phyloP scores from a whole-genome alignment of 2,113 vertebrate genomes.

The Patagioenas fasciata region DNA sequence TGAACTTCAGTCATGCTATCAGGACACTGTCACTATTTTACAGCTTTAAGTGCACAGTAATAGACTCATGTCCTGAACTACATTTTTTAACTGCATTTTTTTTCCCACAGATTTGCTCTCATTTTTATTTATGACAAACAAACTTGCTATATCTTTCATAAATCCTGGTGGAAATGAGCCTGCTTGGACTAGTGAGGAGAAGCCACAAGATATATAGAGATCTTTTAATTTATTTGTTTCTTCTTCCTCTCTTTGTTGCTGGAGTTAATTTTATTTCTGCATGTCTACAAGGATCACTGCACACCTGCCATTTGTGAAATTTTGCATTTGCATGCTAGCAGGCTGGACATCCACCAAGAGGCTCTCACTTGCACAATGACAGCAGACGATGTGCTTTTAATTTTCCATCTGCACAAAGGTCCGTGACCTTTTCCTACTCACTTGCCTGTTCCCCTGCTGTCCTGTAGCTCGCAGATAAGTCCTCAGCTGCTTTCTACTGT shows the following conservation, averaged over 20 bases:
- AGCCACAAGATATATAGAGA: not conserved
- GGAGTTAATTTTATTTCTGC: not conserved
- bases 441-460: not conserved
- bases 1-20: not conserved
- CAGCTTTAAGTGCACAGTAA: not conserved
- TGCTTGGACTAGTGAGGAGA: not conserved
- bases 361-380: not conserved
- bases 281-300: not conserved
- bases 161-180: not conserved
- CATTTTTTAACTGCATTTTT: not conserved
- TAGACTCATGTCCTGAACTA: not conserved
- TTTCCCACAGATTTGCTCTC: not conserved
- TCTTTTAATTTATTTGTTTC: constrained; percentile 5
- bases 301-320: not conserved
- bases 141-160: not conserved
- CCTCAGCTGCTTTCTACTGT: not conserved
- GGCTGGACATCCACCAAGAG: not conserved
- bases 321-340: not conserved
- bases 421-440: not conserved
- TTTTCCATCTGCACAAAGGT: constrained; percentile 9
- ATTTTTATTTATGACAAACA: not conserved
- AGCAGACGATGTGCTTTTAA: constrained; percentile 8
- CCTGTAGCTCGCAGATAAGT: constrained; percentile 27
- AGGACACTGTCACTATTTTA: not conserved
- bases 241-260: not conserved